Percentiles rank a stretch among this genome's conserved stretches.
phyloP scores from a whole-genome alignment of 2,888 invertebrate species.

The Hesperia comma region DNA sequence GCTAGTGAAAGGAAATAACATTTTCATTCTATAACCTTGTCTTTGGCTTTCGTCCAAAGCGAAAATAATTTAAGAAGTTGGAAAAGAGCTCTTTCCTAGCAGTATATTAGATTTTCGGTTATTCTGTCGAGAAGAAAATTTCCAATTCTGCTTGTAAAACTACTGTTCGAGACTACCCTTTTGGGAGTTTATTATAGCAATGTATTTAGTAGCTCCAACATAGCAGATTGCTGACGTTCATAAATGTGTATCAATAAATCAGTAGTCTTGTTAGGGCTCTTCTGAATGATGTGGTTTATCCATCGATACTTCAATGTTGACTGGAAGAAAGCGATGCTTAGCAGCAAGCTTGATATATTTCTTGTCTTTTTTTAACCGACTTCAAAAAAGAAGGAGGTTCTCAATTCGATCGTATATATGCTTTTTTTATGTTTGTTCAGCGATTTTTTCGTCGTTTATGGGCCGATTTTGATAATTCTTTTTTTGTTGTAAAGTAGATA shows the following conservation, averaged over 20 bases:
- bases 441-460: too few relatives aligned
- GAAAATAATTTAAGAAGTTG: slow-evolving; percentile 25
- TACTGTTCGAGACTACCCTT: neutral
- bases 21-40: slow-evolving; percentile 20
- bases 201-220: too few relatives aligned
- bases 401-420: too few relatives aligned
- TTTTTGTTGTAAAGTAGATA: too few relatives aligned
- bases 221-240: neutral
- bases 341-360: too few relatives aligned
- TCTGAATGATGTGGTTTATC: too few relatives aligned
- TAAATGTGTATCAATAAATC: neutral
- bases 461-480: too few relatives aligned
- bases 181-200: too few relatives aligned
- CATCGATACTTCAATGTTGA: neutral
- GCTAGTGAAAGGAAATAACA: neutral
- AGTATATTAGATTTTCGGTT: slow-evolving; percentile 25
- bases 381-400: too few relatives aligned
- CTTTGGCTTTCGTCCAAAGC: slow-evolving; percentile 22
- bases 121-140: neutral
- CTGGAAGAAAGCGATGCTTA: neutral
- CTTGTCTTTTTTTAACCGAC: too few relatives aligned
- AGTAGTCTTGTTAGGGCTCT: neutral
- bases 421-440: too few relatives aligned
- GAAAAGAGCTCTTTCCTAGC: slow-evolving; percentile 24
- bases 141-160: neutral